Conservation (phyloP, 2,888 invertebrate genomes). For the Temnothorax ravouxi region DNA sequence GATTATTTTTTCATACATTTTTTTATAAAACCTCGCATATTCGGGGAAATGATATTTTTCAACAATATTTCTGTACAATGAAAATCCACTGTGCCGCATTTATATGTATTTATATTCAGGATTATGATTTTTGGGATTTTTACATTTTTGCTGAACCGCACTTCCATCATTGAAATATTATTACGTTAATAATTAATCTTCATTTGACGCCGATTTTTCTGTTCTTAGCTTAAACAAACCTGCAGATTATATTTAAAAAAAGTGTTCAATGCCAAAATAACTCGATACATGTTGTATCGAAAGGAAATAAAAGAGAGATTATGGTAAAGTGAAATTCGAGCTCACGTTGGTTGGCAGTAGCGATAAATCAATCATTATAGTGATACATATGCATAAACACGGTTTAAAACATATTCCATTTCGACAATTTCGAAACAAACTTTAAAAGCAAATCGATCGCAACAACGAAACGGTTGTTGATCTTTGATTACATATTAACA, state of each 20-base stretch:
- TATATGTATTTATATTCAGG: constrained; percentile 13
- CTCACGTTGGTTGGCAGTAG: background rate
- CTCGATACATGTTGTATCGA: background rate
- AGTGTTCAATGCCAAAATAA: background rate
- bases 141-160: background rate
- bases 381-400: constrained; percentile 28
- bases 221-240: background rate
- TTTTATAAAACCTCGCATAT: constrained; percentile 7
- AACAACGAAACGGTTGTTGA: constrained; percentile 29
- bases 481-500: constrained; percentile 43
- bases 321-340: constrained; percentile 8
- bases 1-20: constrained; percentile 29
- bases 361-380: constrained; percentile 42
- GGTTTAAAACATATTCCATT: constrained; percentile 38
- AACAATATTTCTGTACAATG: constrained; percentile 36
- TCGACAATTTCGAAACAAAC: constrained; percentile 32
- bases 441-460: constrained; percentile 38
- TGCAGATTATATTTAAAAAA: background rate
- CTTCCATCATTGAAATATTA: background rate
- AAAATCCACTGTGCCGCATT: constrained; percentile 4
- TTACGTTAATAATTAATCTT: background rate
- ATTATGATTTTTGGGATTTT: constrained; percentile 32
- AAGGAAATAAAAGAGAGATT: background rate
- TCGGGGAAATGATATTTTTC: constrained; percentile 32
- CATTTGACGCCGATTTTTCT: background rate